Evolutionary conservation across 2,888 invertebrate genomes (phyloP).

Genomic region (Ectobius pallidus): DNA sequence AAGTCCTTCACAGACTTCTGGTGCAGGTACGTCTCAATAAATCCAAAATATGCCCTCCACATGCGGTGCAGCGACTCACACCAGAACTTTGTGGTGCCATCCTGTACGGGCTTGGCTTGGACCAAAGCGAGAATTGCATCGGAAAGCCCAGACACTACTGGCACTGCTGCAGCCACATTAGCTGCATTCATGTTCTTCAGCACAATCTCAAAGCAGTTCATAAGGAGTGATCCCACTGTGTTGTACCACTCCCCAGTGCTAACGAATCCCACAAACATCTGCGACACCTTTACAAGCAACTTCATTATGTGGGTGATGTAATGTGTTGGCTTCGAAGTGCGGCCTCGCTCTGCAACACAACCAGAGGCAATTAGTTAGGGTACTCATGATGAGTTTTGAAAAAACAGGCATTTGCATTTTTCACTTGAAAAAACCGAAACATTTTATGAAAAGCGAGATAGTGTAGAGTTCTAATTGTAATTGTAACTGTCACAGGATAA

Average conservation of each 20-base stretch:
- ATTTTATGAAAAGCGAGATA: too few species aligned
- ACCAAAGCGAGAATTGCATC: background rate
- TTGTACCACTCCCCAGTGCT: slow-evolving; percentile 10
- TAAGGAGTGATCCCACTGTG: background rate
- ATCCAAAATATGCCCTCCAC: slow-evolving; percentile 17
- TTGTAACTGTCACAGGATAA: too few species aligned
- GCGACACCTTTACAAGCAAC: slow-evolving; percentile 4
- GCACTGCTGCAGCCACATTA: background rate
- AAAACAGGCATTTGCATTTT: too few species aligned
- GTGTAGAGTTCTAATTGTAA: too few species aligned
- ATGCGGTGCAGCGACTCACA: background rate
- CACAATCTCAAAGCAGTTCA: background rate
- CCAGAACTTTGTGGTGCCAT: slow-evolving; percentile 7
- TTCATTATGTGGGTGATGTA: background rate
- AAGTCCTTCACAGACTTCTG: slow-evolving; percentile 18
- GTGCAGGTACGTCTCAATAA: background rate
- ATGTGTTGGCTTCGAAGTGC: background rate
- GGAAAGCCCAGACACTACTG: background rate
- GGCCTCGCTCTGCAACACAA: slow-evolving; percentile 1
- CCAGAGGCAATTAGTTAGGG: too few species aligned
- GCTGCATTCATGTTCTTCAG: slow-evolving; percentile 15
- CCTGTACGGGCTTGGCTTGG: background rate
- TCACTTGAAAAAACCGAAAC: too few species aligned
- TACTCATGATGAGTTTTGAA: too few species aligned
- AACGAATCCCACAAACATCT: background rate